Conservation (phyloP, 2,113 vertebrate genomes). For the Antechinus stuartii region DNA sequence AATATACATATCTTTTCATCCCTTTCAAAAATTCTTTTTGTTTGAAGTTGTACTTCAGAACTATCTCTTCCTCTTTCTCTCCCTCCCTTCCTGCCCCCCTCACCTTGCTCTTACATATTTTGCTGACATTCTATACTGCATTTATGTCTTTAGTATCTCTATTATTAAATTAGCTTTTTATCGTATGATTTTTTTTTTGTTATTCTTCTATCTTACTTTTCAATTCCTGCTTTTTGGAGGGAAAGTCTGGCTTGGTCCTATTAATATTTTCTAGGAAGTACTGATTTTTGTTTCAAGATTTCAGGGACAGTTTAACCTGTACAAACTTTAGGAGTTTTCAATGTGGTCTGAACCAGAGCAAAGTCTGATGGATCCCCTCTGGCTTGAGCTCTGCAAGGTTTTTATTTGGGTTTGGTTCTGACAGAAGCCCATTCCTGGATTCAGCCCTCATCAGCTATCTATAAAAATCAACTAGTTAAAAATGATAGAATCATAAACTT, state of each 20-base stretch:
- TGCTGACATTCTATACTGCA: too few species aligned
- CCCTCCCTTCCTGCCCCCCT: too few species aligned
- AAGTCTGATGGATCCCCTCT: not conserved
- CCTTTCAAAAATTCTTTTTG: too few species aligned
- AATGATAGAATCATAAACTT: not conserved
- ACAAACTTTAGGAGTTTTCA: not conserved
- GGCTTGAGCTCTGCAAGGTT: not conserved
- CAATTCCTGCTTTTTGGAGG: not conserved
- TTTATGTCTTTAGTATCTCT: too few species aligned
- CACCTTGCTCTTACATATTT: too few species aligned
- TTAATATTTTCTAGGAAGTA: not conserved
- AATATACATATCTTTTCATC: too few species aligned
- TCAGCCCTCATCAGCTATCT: not conserved
- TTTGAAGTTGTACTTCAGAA: too few species aligned
- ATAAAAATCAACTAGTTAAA: not conserved
- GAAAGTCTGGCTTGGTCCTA: not conserved
- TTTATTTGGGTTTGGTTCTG: not conserved
- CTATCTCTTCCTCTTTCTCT: too few species aligned
- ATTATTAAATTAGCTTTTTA: too few species aligned
- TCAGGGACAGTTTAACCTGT: too few species aligned
- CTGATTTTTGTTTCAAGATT: not conserved
- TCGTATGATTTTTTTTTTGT: too few species aligned
- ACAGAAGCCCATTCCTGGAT: not conserved
- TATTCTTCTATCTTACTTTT: too few species aligned
- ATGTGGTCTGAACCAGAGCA: not conserved